Evolutionary conservation across 2,888 invertebrate genomes (phyloP).

Genomic region (Calameuta pallipes): DNA sequence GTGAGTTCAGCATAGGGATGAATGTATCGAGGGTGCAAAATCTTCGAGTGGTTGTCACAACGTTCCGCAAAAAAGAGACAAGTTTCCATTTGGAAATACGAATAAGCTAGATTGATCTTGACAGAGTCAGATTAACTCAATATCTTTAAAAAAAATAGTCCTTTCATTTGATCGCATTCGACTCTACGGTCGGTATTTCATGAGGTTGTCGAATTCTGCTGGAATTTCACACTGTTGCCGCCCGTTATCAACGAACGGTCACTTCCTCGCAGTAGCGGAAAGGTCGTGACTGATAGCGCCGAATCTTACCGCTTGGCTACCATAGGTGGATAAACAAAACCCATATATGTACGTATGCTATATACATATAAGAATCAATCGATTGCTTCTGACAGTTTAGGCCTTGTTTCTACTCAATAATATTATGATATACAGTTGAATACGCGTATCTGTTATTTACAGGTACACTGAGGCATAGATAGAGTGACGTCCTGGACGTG

Average conservation of each 20-base stretch:
- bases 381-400: background rate
- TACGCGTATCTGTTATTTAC: background rate
- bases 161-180: background rate
- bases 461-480: background rate
- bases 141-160: background rate
- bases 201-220: background rate
- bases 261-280: constrained; percentile 14
- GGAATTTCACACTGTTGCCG: constrained; percentile 12
- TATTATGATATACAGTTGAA: background rate
- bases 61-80: background rate
- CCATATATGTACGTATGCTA: background rate
- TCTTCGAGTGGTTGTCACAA: background rate
- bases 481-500: background rate
- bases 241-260: constrained; percentile 43
- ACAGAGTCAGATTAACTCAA: background rate
- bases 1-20: background rate
- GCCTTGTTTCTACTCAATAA: background rate
- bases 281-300: constrained; percentile 2
- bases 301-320: background rate
- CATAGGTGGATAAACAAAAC: constrained; percentile 1
- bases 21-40: background rate
- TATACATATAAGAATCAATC: background rate
- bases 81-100: background rate
- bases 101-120: background rate
- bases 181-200: background rate